Percentiles rank a stretch among this genome's conserved stretches.
Evolutionary conservation across 1,140 invertebrate genomes (phyloP).

Genomic region (Zaprionus ghesquierei): DNA sequence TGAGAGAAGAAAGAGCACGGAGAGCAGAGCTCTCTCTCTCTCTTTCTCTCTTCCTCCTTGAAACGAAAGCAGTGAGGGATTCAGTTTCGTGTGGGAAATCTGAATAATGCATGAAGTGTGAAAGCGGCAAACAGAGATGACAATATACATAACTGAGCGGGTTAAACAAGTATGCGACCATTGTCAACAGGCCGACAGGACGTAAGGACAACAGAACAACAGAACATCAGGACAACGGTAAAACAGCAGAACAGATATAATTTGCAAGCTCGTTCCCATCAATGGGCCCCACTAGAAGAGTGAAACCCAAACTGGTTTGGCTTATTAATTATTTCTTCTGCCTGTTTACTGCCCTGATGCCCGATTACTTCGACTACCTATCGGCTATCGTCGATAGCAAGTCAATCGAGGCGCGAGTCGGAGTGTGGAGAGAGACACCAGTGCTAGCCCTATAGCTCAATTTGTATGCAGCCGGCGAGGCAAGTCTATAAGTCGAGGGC

Average conservation of each 20-base stretch:
- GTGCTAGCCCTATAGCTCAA: constrained; percentile 71
- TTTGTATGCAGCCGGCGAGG: constrained; percentile 74
- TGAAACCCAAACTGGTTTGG: constrained; percentile 60
- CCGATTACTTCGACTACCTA: constrained; percentile 52
- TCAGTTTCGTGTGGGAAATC: constrained; percentile 68
- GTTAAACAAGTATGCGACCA: constrained; percentile 73
- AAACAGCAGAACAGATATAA: neutral
- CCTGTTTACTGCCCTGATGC: neutral
- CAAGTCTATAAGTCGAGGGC: constrained; percentile 55
- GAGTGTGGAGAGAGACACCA: constrained; percentile 34
- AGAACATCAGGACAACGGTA: neutral
- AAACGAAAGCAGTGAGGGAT: neutral
- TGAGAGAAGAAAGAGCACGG: constrained; percentile 1
- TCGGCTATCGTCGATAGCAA: constrained; percentile 50
- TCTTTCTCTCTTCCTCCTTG: neutral
- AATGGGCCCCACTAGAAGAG: neutral
- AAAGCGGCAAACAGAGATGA: constrained; percentile 71
- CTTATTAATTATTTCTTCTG: constrained; percentile 67
- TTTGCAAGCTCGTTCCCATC: neutral
- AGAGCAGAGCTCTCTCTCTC: neutral
- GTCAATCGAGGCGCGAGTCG: constrained; percentile 31
- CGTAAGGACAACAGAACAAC: neutral
- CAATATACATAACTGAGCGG: constrained; percentile 74
- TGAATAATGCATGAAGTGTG: constrained; percentile 80
- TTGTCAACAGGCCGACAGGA: constrained; percentile 66